Conservation (phyloP, 2,113 vertebrate species). For the Antigone vipio region DNA sequence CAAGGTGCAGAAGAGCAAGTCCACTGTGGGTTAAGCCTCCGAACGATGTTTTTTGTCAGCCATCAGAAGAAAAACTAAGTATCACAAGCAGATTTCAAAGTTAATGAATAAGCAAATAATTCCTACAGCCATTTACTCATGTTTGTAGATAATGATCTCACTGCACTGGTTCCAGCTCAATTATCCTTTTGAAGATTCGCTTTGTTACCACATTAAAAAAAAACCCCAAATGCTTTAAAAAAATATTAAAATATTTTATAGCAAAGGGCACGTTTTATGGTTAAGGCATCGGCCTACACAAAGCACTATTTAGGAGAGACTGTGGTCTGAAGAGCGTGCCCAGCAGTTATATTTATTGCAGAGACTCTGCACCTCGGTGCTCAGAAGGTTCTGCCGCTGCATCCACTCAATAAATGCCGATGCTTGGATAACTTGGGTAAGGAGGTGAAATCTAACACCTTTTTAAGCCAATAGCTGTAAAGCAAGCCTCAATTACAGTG, state of each 20-base stretch:
- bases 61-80: background rate
- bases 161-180: background rate
- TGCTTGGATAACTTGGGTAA: background rate
- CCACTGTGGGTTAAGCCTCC: background rate
- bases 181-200: background rate
- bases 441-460: background rate
- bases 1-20: background rate
- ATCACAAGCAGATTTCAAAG: background rate
- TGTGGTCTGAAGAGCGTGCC: background rate
- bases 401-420: background rate
- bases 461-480: background rate
- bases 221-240: background rate
- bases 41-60: background rate
- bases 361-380: background rate
- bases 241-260: background rate
- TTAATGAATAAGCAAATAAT: background rate
- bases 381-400: background rate
- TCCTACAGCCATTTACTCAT: background rate
- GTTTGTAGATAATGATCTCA: background rate
- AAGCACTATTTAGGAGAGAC: background rate
- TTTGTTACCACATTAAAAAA: background rate
- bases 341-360: accelerated
- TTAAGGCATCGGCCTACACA: background rate
- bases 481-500: background rate
- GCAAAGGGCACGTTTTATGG: background rate